Evolutionary conservation across 2,888 invertebrate genomes (phyloP).

Genomic region (Cecidostiba fungosa): DNA sequence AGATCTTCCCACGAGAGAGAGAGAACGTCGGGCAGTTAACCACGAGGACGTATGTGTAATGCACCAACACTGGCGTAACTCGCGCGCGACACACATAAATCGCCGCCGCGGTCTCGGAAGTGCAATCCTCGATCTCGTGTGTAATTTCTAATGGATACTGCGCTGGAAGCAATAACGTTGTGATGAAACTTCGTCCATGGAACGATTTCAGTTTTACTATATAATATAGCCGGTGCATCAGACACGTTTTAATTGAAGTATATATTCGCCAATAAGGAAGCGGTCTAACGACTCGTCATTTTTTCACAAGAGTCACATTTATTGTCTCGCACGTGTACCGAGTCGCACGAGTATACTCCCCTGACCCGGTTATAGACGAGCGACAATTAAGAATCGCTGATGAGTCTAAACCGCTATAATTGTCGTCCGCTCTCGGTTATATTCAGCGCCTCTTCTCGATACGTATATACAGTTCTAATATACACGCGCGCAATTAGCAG

Average conservation of each 20-base stretch:
- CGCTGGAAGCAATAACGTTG: neutral
- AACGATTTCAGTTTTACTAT: neutral
- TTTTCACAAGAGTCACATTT: conserved; percentile 28
- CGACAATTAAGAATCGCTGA: conserved; percentile 37
- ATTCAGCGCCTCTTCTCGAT: neutral
- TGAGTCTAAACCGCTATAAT: conserved; percentile 31
- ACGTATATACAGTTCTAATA: no score
- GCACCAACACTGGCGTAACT: neutral
- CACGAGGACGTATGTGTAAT: neutral
- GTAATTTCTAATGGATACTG: conserved; percentile 50
- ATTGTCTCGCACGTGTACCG: conserved; percentile 13
- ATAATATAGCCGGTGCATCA: neutral
- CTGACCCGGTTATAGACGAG: neutral
- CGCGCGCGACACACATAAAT: conserved; percentile 57
- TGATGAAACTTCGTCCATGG: neutral
- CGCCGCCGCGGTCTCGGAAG: conserved; percentile 46
- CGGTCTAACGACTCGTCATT: neutral
- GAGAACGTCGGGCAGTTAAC: neutral
- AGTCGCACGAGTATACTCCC: conserved; percentile 8
- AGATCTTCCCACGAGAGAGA: conserved; percentile 38
- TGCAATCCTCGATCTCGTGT: neutral
- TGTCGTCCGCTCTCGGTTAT: neutral
- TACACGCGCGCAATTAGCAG: no score
- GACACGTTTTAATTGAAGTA: neutral
- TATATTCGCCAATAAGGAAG: conserved; percentile 24